Base-by-base conservation (phyloP, 2,797 vertebrate species). In the Sus cebifrons region DNA sequence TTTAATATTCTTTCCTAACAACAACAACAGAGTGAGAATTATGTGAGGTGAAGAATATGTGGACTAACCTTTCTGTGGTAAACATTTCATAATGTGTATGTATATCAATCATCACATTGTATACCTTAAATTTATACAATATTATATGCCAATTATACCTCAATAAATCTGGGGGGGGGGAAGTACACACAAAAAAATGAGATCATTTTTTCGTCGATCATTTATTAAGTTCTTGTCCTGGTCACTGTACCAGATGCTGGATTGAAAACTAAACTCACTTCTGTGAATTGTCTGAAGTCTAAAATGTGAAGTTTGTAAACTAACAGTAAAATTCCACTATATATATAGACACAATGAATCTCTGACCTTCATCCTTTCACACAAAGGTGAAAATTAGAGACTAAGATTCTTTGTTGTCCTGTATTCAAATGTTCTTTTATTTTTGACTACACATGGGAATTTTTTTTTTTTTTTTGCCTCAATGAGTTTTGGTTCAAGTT, bases 341-440 rank as follows among this genome's bases (percentile, higher is more conserved):
- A 62, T 23, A 74, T 52, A 17, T 74, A 49, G 27, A 17, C 27
- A 56, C 54, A 56, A 71, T 54, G 25, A 95, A 54, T 25, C 5
- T 13, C 15, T 52, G 64, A 27, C 52, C 23, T 77, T 78, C 20
- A 32, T 29, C 20, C 60, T n/a, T 88, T 87, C 44, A 54, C n/a
- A 23, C 52, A 54, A 71, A 83, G 6, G 27, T 89, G 40, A 44
- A 20, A 56, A 40, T 84, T 58, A 65, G 60, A 82, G 58, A 18
- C 62, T 52, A 56, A 82, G 20, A n/a, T 54, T 81, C 74, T 93
- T 85, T 87, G 5, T 68, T 87, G 36, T 54, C 29, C n/a, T 91
- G 17, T 15, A 18, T 74, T 92, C 13, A 23, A 71, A 52, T 14
- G 14, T 3, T 21, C n/a, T 86, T 91, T 82, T 44, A 32, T 49